These are phyloP conservation scores for Oriolus oriolus DNA, from an alignment of 2,113 vertebrate genomes.

Conservation along the genomic window DNA sequence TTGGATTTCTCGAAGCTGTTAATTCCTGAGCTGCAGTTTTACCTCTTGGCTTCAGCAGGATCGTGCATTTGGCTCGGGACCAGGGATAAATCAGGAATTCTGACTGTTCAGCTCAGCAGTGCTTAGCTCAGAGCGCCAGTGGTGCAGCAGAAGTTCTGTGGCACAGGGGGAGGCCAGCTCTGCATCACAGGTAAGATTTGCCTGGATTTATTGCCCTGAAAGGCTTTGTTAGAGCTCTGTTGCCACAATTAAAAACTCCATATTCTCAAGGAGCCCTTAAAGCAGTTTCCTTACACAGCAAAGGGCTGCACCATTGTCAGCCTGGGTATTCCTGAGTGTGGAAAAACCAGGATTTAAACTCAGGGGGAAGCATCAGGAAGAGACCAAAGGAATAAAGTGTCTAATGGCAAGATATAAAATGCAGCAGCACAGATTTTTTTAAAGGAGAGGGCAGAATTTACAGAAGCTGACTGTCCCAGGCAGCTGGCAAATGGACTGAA, in stretches of 20 bases:
- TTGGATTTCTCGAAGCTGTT: neutral
- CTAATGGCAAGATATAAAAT: neutral
- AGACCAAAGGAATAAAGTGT: neutral
- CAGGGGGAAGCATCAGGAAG: neutral
- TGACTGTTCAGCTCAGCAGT: neutral
- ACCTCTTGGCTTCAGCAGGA: neutral
- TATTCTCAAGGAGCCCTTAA: neutral
- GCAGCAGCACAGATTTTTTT: neutral
- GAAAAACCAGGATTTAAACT: neutral
- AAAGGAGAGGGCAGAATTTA: slow-evolving; percentile 9
- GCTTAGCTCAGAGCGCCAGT: neutral
- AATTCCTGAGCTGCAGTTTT: neutral
- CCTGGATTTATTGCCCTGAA: neutral
- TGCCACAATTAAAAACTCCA: neutral
- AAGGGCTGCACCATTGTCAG: neutral
- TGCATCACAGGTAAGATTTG: neutral
- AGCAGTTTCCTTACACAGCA: neutral
- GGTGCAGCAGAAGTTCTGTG: neutral
- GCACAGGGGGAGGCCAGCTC: neutral
- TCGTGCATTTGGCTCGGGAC: neutral
- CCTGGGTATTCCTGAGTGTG: neutral
- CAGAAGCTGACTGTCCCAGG: neutral
- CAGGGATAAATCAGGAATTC: neutral
- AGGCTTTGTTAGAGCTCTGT: neutral
- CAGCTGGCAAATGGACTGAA: slow-evolving; percentile 17